Conservation (phyloP, 2,113 vertebrate species). For the Pelecanoides urinatrix region DNA sequence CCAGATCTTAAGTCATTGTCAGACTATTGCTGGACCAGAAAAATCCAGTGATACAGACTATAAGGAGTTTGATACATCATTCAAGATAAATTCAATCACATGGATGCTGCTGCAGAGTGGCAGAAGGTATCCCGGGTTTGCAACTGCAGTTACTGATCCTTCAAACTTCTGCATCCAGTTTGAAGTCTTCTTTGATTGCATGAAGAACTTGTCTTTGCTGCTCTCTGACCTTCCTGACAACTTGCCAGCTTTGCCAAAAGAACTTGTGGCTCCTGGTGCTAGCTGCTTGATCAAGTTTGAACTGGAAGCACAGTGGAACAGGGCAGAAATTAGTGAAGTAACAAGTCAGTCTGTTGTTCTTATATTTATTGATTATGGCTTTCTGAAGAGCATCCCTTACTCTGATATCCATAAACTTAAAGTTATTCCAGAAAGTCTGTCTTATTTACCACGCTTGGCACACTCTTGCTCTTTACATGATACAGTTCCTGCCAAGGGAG, state of each 20-base stretch:
- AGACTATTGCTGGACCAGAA: not conserved
- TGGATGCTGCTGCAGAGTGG: conserved; percentile 64
- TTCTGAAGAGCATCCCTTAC: conserved; percentile 60
- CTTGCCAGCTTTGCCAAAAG: conserved; percentile 65
- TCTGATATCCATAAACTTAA: conserved; percentile 71
- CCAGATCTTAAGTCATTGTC: not conserved
- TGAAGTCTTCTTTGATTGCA: conserved; percentile 69
- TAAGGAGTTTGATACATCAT: not conserved
- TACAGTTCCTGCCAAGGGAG: conserved; percentile 64
- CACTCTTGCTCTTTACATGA: conserved; percentile 77
- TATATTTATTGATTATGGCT: conserved; percentile 81
- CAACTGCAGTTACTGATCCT: conserved; percentile 74
- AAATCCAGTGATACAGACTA: not conserved
- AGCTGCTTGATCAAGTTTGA: conserved; percentile 77
- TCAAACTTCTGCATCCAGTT: conserved; percentile 81
- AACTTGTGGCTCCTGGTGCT: conserved; percentile 67
- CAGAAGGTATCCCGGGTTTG: conserved; percentile 68
- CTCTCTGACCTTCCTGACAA: conserved; percentile 72
- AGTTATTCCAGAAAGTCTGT: conserved; percentile 71
- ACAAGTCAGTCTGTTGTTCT: conserved; percentile 64
- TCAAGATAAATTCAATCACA: not conserved
- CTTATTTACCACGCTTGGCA: conserved; percentile 71
- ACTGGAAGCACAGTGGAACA: conserved; percentile 76
- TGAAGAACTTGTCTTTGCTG: conserved; percentile 70
- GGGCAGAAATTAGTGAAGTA: conserved; percentile 76